Evolutionary conservation across 30 jellyfish, hydroid and myxozoan species (phyloP), one percentile per base, ranked within the genome.

Genomic region (Cassiopea xamachana): DNA sequence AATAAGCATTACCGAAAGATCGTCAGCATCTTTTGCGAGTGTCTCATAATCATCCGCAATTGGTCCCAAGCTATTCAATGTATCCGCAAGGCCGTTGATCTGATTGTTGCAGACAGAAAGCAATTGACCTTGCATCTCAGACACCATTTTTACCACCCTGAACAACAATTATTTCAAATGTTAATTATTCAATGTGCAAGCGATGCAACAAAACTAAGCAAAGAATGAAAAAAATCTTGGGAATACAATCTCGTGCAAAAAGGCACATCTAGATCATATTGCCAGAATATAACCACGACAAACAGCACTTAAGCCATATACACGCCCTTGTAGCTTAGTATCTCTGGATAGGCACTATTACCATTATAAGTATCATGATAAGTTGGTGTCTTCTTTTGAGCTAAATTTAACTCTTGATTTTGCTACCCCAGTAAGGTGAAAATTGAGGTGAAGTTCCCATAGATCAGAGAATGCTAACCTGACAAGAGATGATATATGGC

Each of bases 41-140:
- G 95, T 88, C 12, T 88, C 95, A 55, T 19, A 88, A 6, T 90
- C 95, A 60, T 88, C 95, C 6, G 95, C 69, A 27, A 88, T 73
- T 1, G 95, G 95, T 18, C 85, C 89, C 47, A 77, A 61, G 17
- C 87, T 73, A 43, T 73, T 79, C 6, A 88, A 49, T 44, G 45
- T 72, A 7, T 51, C 69, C 69, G 78, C 95, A 15, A 88, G 74
- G 61, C 80, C 89, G n/a, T 48, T 71, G 6, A 88, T 48, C 18
- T 88, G 95, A 15, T 46, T 77, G 7, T 8, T 49, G 59, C 95
- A 88, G 50, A 80, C 87, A 46, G 95, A 14, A 17, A 88, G 72
- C 79, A 88, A 72, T 80, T 79, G 73, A 18, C 90, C 95, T 71
- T 88, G 95, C 86, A 77, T 79, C 3, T 73, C 90, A 67, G 95